These are phyloP conservation scores for Eucera pruinosa DNA, from an alignment of 2,888 invertebrate species.

Conservation along the genomic window DNA sequence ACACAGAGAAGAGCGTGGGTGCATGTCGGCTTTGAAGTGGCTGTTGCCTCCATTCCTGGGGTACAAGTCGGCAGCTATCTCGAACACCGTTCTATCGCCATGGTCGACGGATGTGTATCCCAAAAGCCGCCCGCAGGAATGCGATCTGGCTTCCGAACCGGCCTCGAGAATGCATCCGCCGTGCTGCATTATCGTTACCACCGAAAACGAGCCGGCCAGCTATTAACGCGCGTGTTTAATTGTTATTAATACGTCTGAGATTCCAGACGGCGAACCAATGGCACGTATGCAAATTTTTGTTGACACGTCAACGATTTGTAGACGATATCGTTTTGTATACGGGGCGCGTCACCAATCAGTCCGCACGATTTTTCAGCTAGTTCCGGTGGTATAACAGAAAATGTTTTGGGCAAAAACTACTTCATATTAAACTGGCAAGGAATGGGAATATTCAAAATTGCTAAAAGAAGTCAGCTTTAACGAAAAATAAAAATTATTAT, in stretches of 20 bases:
- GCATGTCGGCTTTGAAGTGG: conserved; percentile 56
- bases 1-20: neutral
- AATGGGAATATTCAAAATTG: too few species aligned
- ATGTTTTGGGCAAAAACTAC: too few species aligned
- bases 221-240: conserved; percentile 12
- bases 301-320: too few species aligned
- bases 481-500: too few species aligned
- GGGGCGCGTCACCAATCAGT: too few species aligned
- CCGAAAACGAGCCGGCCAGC: conserved; percentile 9
- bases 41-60: conserved; percentile 47
- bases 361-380: too few species aligned
- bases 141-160: conserved; percentile 16
- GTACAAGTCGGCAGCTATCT: conserved; percentile 49
- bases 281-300: neutral
- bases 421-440: too few species aligned
- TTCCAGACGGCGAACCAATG: neutral
- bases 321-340: too few species aligned
- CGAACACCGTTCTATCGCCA: conserved; percentile 27
- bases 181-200: conserved; percentile 29
- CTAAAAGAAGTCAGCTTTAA: too few species aligned
- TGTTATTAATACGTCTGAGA: conserved; percentile 6
- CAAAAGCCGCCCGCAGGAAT: conserved; percentile 46
- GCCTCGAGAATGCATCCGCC: conserved; percentile 13
- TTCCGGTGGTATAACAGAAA: too few species aligned
- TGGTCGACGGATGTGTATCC: conserved; percentile 22